Evolutionary conservation across 2,888 invertebrate genomes (phyloP).

Genomic region (Lomographa bimaculata): DNA sequence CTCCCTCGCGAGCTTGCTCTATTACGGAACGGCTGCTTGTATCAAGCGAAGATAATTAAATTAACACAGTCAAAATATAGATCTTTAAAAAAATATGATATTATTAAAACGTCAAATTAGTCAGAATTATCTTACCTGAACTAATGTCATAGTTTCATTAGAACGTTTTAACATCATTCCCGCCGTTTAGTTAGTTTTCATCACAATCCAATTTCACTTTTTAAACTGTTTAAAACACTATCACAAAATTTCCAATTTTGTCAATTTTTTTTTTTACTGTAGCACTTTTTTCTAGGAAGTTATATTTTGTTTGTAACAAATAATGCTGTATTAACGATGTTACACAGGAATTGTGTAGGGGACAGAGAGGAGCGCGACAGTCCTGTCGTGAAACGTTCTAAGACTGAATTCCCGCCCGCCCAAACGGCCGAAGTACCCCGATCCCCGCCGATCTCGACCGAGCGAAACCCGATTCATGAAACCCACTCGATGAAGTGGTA

Average conservation of each 20-base stretch:
- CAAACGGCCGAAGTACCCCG: constrained; percentile 55
- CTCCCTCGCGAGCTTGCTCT: constrained; percentile 3
- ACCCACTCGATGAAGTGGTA: constrained; percentile 81
- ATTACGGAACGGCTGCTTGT: constrained; percentile 6
- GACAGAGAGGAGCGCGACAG: constrained; percentile 47
- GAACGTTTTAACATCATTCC: constrained; percentile 62
- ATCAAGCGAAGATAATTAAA: too few relatives aligned
- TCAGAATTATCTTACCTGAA: constrained; percentile 53
- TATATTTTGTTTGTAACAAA: constrained; percentile 35
- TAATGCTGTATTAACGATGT: constrained; percentile 63
- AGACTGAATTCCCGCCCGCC: constrained; percentile 74
- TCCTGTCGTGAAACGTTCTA: constrained; percentile 43
- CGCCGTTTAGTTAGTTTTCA: constrained; percentile 52
- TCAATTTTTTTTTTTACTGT: constrained; percentile 23
- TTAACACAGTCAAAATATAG: too few relatives aligned
- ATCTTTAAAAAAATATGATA: too few relatives aligned
- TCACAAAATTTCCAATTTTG: constrained; percentile 36
- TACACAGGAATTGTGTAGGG: constrained; percentile 41
- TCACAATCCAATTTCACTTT: constrained; percentile 66
- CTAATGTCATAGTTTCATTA: constrained; percentile 58
- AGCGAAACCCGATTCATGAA: constrained; percentile 63
- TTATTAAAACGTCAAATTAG: too few relatives aligned
- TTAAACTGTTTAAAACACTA: constrained; percentile 50
- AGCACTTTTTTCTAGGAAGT: constrained; percentile 36
- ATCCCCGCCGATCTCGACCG: constrained; percentile 45